phyloP scores from a whole-genome alignment of 2,888 invertebrate genomes.

The Tachystola acroxantha region DNA sequence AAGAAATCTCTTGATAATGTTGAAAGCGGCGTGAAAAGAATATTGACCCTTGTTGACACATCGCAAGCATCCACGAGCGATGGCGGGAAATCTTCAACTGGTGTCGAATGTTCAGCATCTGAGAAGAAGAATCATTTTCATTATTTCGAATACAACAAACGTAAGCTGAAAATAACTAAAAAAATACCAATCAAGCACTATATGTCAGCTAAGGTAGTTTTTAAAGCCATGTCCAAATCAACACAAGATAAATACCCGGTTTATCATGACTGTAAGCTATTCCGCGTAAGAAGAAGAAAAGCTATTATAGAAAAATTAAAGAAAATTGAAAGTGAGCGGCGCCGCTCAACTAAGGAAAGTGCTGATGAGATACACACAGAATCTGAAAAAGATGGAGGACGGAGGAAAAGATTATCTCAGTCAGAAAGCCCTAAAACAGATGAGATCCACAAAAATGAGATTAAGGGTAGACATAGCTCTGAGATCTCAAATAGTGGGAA shows the following conservation, averaged over 20 bases:
- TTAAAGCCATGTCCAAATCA: conserved; percentile 34
- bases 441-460: too few species aligned
- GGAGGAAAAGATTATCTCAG: too few species aligned
- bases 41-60: conserved; percentile 37
- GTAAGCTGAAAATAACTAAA: conserved; percentile 44
- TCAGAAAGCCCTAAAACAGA: too few species aligned
- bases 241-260: conserved; percentile 56
- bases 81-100: conserved; percentile 29
- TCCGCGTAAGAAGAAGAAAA: conserved; percentile 26
- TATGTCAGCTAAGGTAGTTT: conserved; percentile 49
- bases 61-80: conserved; percentile 28
- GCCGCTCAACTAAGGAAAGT: too few species aligned
- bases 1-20: conserved; percentile 68
- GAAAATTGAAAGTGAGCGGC: not conserved
- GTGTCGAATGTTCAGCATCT: conserved; percentile 2
- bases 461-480: too few species aligned
- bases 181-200: conserved; percentile 53
- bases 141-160: not conserved
- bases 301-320: conserved; percentile 1
- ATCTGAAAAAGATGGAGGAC: too few species aligned
- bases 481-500: too few species aligned
- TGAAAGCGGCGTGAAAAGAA: conserved; percentile 51
- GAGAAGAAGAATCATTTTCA: conserved; percentile 5
- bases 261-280: conserved; percentile 54
- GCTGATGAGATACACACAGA: too few species aligned